Evolutionary conservation across 2,797 vertebrate species (phyloP).

Genomic region (Sciurus carolinensis): DNA sequence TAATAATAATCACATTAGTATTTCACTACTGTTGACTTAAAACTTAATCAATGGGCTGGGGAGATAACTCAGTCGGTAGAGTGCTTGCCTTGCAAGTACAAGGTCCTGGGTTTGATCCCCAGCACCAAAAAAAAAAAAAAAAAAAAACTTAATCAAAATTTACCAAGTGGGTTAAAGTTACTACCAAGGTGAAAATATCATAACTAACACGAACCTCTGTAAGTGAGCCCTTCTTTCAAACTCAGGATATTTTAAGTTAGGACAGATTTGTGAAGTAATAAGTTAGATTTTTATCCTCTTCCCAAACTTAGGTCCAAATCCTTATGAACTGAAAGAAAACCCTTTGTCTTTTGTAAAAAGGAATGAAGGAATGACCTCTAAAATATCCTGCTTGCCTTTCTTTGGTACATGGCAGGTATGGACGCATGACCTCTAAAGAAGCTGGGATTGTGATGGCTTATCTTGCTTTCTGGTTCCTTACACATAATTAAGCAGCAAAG

Average conservation of each 20-base stretch:
- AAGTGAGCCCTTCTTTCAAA: not conserved
- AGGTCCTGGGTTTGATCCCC: no score
- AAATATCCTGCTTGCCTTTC: not conserved
- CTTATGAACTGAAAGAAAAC: conserved; percentile 52
- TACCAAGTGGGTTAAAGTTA: conserved; percentile 1
- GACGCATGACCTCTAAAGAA: not conserved
- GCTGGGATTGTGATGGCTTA: not conserved
- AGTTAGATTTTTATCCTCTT: conserved; percentile 28
- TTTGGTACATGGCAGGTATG: not conserved
- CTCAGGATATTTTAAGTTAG: conserved; percentile 30
- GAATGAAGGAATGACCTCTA: not conserved
- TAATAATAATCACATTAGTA: not conserved
- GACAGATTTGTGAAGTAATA: conserved; percentile 17
- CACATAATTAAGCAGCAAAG: conserved; percentile 8
- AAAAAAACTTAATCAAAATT: conserved; percentile 24
- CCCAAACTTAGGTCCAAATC: conserved; percentile 53
- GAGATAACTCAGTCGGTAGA: no score
- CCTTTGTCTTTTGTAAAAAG: conserved; percentile 29
- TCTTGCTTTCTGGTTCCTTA: conserved; percentile 8
- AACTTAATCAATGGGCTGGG: not conserved
- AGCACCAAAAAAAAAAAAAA: no score
- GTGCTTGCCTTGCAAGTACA: no score
- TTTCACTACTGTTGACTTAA: conserved; percentile 2
- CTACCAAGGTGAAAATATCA: not conserved
- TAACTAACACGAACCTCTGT: not conserved